These are phyloP conservation scores for Arctia plantaginis DNA, from an alignment of 2,888 invertebrate species.

Conservation along the genomic window DNA sequence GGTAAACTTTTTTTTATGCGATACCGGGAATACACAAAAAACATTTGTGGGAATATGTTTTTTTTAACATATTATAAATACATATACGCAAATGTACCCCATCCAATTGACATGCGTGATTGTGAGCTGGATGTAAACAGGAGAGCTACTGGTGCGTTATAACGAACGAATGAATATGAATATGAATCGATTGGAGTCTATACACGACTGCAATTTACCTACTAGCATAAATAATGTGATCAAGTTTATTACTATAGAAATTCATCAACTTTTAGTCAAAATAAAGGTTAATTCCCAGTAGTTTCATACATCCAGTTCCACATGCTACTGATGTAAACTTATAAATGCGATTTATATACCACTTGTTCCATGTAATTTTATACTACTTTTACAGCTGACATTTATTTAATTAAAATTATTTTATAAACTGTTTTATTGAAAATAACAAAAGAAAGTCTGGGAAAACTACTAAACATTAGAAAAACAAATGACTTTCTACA, in stretches of 20 bases:
- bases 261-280: neutral
- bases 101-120: constrained; percentile 23
- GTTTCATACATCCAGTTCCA: no score
- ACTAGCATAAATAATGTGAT: constrained; percentile 55
- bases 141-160: constrained; percentile 76
- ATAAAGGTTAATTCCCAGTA: no score
- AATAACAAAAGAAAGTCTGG: no score
- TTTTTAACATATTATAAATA: neutral
- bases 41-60: neutral
- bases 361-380: no score
- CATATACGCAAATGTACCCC: constrained; percentile 26
- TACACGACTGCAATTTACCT: constrained; percentile 75
- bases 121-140: constrained; percentile 41
- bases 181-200: constrained; percentile 71
- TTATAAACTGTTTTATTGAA: no score
- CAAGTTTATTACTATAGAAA: neutral
- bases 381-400: no score
- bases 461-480: no score
- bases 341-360: no score
- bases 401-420: no score
- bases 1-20: no score
- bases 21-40: neutral
- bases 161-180: constrained; percentile 85
- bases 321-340: no score
- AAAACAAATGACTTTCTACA: no score